Conservation (phyloP, 2,113 vertebrate genomes). For the Anoplopoma fimbria region DNA sequence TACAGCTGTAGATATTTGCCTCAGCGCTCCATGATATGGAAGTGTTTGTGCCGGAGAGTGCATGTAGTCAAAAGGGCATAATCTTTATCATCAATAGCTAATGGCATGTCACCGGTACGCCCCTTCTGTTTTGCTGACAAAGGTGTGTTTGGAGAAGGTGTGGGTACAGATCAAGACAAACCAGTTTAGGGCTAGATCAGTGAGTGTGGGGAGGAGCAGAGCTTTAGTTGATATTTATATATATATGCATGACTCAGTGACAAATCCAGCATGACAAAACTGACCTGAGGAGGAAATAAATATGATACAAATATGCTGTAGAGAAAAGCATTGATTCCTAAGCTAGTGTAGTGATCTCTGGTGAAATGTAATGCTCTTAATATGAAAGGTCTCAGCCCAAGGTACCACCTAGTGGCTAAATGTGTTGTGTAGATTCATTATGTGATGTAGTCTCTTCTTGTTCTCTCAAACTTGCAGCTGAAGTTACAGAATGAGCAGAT, state of each 20-base stretch:
- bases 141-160: slow-evolving; percentile 76
- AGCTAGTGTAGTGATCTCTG: neutral
- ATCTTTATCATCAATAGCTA: slow-evolving; percentile 31
- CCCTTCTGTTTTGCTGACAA: slow-evolving; percentile 66
- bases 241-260: neutral
- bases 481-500: slow-evolving; percentile 62
- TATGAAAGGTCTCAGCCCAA: slow-evolving; percentile 4
- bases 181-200: slow-evolving; percentile 70
- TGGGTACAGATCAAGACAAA: slow-evolving; percentile 75
- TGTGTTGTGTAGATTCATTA: neutral
- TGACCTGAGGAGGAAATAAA: neutral
- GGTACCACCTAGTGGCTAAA: slow-evolving; percentile 55
- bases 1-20: neutral
- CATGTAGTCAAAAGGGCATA: slow-evolving; percentile 4
- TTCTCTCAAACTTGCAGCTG: slow-evolving; percentile 34
- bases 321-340: neutral
- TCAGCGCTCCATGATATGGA: neutral
- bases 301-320: neutral
- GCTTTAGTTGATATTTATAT: neutral
- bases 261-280: neutral
- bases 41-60: neutral
- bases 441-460: neutral
- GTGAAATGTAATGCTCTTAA: neutral
- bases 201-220: slow-evolving; percentile 44
- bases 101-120: slow-evolving; percentile 42